Evolutionary conservation across 1,140 invertebrate species (phyloP), one percentile per base, ranked within the genome.

Genomic region (Drosophila sulfurigaster): DNA sequence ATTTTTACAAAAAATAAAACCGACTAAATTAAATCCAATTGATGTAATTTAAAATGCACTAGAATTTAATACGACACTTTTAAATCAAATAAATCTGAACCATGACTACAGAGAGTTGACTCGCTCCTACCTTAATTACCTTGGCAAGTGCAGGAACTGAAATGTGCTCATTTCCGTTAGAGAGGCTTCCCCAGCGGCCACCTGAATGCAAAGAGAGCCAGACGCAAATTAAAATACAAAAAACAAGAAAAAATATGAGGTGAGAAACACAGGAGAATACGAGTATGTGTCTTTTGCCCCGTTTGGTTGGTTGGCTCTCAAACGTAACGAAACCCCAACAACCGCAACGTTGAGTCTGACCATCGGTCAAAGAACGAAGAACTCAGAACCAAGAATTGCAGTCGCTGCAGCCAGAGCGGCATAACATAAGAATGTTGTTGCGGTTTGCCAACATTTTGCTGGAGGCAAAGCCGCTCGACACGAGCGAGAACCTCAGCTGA

Each of bases 371-470:
- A 51, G 56, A 45, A 41, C 7, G 41, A 52, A 38, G 30, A 48
- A 25, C 20, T 25, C 20, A 25, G 20, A 25, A 25, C 20, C 20
- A 25, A 25, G 20, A 25, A 25, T 25, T 25, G 20, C 20, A 25
- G 20, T 25, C 20, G 60, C 51, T 16, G 52, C 25, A 64, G 54
- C 64, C 62, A 78, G 43, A 78, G 45, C 62, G 52, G 52, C 75
- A 38, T 49, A 74, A 63, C 43, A 80, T 71, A 79, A 82, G 82
- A 85, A 71, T 81, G 74, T 72, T 78, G 64, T 79, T 86, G 75
- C 46, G 82, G 79, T 85, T 71, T 13, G n/a, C 73, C 59, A 28
- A 51, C 60, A 59, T 46, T 57, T 15, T 70, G 41, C 32, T 52
- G 49, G 16, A 56, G 30, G 38, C 13, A n/a, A 25, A 25, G 20